These are phyloP conservation scores for Charina bottae DNA, from an alignment of 2,113 vertebrate species.

Conservation along the genomic window DNA sequence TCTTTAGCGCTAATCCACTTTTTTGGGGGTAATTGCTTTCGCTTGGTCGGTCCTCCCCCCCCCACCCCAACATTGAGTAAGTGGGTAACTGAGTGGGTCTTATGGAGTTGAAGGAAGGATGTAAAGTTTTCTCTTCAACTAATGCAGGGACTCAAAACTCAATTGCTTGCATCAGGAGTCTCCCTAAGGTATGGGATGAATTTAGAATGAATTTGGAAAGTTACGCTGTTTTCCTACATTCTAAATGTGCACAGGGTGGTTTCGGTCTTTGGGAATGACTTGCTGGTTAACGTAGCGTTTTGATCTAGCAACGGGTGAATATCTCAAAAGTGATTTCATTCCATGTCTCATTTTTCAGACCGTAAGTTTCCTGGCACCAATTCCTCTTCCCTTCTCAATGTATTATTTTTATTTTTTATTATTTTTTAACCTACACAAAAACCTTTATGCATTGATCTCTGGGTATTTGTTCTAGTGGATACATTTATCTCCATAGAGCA, in stretches of 20 bases:
- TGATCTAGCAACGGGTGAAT: neutral
- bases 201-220: neutral
- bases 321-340: neutral
- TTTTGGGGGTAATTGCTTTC: slow-evolving; percentile 22
- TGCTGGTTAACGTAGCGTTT: neutral
- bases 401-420: too few relatives aligned
- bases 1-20: slow-evolving; percentile 26
- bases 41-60: neutral
- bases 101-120: slow-evolving; percentile 5
- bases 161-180: slow-evolving; percentile 2
- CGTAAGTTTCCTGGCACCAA: neutral
- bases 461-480: neutral
- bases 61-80: neutral
- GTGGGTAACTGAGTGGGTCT: neutral
- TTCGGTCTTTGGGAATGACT: neutral
- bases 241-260: neutral
- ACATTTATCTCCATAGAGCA: neutral
- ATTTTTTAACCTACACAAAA: neutral
- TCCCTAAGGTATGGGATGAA: neutral
- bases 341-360: neutral
- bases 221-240: neutral
- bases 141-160: neutral
- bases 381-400: neutral
- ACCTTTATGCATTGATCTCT: neutral
- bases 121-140: slow-evolving; percentile 1